Evolutionary conservation across 2,888 invertebrate genomes (phyloP).

Genomic region (Holacanthella duospinosa): DNA sequence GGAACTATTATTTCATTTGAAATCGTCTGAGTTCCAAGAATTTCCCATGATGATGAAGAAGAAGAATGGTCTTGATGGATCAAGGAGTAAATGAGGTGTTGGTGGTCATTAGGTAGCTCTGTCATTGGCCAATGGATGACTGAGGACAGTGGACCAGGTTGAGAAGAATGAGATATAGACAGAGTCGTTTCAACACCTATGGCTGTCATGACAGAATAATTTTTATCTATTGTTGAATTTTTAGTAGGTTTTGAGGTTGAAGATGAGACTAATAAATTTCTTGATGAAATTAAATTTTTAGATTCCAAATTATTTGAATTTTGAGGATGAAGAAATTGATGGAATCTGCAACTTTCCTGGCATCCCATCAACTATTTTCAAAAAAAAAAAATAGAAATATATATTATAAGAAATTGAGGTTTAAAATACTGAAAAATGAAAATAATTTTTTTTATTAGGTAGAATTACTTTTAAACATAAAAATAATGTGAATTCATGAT

Average conservation of each 20-base stretch:
- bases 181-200: too few relatives aligned
- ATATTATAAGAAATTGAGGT: neutral
- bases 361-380: neutral
- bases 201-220: too few relatives aligned
- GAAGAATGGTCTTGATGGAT: neutral
- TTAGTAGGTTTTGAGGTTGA: too few relatives aligned
- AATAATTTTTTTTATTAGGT: neutral
- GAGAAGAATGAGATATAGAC: too few relatives aligned
- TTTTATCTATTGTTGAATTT: too few relatives aligned
- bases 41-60: neutral
- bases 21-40: neutral
- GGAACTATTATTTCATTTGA: neutral
- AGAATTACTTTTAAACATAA: neutral
- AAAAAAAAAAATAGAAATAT: neutral
- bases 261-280: too few relatives aligned
- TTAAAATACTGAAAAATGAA: too few relatives aligned
- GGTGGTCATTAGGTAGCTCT: neutral
- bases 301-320: too few relatives aligned
- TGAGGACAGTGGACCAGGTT: too few relatives aligned
- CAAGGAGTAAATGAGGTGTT: neutral
- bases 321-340: too few relatives aligned
- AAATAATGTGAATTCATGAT: too few relatives aligned
- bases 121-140: neutral
- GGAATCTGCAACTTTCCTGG: neutral
- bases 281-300: too few relatives aligned